Base-by-base conservation (phyloP, 1,140 invertebrate genomes). In the Microplitis mediator region DNA sequence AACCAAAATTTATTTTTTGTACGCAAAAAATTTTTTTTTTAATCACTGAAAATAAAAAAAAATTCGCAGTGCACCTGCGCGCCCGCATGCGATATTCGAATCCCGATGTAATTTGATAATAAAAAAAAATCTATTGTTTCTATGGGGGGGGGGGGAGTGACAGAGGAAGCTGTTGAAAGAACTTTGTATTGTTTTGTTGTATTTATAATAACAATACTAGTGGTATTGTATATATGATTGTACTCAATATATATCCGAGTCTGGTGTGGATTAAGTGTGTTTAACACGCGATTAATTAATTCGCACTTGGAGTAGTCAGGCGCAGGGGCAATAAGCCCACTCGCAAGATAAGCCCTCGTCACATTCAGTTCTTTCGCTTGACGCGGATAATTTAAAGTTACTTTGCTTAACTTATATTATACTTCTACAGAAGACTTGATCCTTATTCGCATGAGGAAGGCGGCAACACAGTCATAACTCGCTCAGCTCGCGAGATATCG, bases 381-480 rank as follows among this genome's bases (percentile, higher is more conserved):
- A 23, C 60, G 13, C 31, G 13, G 60, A 62, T 62, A 62, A 35
- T 62, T 62, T 62, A 35, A 36, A 31, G 5, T 35, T 11, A 9
- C 23, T 31, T 23, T 23, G 23, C 23, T 23, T 23, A 23, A 23
- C 23, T 23, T 23, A 23, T 23, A 23, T 23, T 31, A 16, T 54
- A 45, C 39, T 61, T 32, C 31, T 31, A 34, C 13, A 39, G 5
- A 39, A 54, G 64, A 66, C 11, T 23, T 31, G 6, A 39, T 62
- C 52, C 75, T 39, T 60, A 77, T 76, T 86, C 78, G 84, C 83
- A 85, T 84, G 82, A 82, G 81, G 84, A 77, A 86, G 84, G 84
- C 84, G 84, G 84, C 80, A 76, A 86, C 84, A 76, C 76, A 77
- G 79, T 80, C 80, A 84, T 86, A 86, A 86, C 81, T 86, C 75